These are phyloP conservation scores for Marmota flaviventris DNA, from an alignment of 2,113 vertebrate species.

Conservation along the genomic window DNA sequence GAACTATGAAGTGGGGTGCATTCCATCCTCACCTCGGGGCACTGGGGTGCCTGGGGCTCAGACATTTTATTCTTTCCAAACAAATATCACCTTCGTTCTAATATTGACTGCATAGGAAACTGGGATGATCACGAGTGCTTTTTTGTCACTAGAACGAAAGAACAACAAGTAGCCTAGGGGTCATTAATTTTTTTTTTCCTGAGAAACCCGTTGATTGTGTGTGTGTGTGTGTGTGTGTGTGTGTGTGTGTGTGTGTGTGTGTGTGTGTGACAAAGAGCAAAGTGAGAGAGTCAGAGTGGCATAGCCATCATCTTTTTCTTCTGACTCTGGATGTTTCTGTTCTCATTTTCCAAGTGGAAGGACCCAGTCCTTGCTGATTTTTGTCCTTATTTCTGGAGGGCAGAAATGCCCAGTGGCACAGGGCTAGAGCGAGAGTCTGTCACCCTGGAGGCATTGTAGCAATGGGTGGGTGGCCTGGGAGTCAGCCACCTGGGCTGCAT, in stretches of 20 bases:
- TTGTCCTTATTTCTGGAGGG: not conserved
- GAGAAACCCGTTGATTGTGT: too few relatives aligned
- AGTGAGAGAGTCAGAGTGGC: not conserved
- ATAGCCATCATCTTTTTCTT: not conserved
- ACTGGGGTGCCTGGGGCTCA: not conserved
- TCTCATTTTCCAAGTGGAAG: not conserved
- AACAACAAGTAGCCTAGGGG: not conserved
- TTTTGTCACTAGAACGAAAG: conserved; percentile 27
- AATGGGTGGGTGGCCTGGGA: not conserved
- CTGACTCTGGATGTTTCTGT: not conserved
- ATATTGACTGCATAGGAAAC: conserved; percentile 51
- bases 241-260: not conserved
- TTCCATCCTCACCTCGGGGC: conserved; percentile 50
- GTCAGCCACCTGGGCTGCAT: too few relatives aligned
- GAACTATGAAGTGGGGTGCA: conserved; percentile 4
- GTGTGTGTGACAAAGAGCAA: too few relatives aligned
- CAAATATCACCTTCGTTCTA: conserved; percentile 65
- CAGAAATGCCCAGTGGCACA: not conserved
- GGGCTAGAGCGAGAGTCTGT: accelerated
- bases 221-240: too few relatives aligned
- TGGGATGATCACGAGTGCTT: conserved; percentile 22
- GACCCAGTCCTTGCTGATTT: not conserved
- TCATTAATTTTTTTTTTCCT: not conserved
- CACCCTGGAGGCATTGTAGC: not conserved
- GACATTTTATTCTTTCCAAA: conserved; percentile 66